Evolutionary conservation across 2,113 vertebrate species (phyloP).

Genomic region (Coracopsis vasa): DNA sequence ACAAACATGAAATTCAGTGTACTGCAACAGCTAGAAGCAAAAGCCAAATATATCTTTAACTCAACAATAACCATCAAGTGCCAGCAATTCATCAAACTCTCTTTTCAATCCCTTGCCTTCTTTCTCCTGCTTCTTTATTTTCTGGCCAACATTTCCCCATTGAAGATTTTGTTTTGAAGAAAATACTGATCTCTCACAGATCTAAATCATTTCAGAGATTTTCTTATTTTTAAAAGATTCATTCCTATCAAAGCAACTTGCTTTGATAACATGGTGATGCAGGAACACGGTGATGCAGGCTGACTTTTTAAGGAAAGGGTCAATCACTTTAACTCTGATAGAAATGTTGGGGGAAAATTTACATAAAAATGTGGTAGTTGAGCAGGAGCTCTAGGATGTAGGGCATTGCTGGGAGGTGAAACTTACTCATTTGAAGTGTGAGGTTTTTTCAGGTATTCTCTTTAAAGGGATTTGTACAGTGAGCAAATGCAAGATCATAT

Average conservation of each 20-base stretch:
- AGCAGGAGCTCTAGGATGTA: neutral
- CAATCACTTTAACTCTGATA: neutral
- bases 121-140: neutral
- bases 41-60: neutral
- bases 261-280: neutral
- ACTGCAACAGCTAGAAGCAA: neutral
- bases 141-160: neutral
- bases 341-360: neutral
- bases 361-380: neutral
- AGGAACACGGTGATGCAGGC: neutral
- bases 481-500: neutral
- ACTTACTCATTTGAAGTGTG: neutral
- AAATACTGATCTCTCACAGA: neutral
- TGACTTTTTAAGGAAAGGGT: neutral
- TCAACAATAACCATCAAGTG: neutral
- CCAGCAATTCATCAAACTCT: neutral
- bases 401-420: neutral
- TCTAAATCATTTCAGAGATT: neutral
- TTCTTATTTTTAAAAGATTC: neutral
- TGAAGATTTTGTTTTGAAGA: neutral
- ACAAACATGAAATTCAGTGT: neutral
- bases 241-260: neutral
- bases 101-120: neutral
- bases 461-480: neutral
- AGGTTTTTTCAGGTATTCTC: neutral